Base-by-base conservation (phyloP, 2,888 invertebrate genomes). In the Drosophila gaucha region DNA sequence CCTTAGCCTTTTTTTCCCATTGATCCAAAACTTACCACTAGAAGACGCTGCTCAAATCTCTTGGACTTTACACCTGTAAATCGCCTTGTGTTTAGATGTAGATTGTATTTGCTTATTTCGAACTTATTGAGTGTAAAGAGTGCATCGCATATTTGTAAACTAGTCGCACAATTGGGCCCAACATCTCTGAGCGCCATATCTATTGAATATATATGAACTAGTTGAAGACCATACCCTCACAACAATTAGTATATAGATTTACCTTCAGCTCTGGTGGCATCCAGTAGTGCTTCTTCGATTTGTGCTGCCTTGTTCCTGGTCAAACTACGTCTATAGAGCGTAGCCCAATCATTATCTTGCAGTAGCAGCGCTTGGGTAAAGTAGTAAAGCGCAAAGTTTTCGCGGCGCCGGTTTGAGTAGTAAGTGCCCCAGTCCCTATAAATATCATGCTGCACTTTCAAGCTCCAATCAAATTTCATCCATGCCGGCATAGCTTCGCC, bases 341-440 rank as follows among this genome's bases (percentile, higher is more conserved):
- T 89, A 14, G 73, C 70, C 2, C 76, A 77, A 54, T 91, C 91
- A 14, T 66, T 26, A 0, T 67, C 71, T 28, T 83, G 69, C n/a
- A 91, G 26, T 4, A 80, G 74, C 12, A 91, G 54, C 0, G 91
- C 89, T 58, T 84, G 83, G 26, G 80, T 77, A 22, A 85, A 89
- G 39, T 91, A 91, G 18, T 89, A 67, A 4, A 80, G 67, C 0
- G 91, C 89, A 24, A 82, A 85, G 39, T 84, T 88, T 41, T 89
- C 73, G n/a, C 90, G 80, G 2, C 89, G 88, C n/a, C 86, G 87
- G 6, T 65, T 83, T 0, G 84, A 84, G 30, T 90, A 91, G 54
- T 89, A 89, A 1, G 80, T 67, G 3, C 90, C 91, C 91, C 91
- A 91, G 49, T 91, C 90, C 2, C 89, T 77, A 18, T 88, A 91